phyloP scores from a whole-genome alignment of 2,113 vertebrate species.

The Neogobius melanostomus region DNA sequence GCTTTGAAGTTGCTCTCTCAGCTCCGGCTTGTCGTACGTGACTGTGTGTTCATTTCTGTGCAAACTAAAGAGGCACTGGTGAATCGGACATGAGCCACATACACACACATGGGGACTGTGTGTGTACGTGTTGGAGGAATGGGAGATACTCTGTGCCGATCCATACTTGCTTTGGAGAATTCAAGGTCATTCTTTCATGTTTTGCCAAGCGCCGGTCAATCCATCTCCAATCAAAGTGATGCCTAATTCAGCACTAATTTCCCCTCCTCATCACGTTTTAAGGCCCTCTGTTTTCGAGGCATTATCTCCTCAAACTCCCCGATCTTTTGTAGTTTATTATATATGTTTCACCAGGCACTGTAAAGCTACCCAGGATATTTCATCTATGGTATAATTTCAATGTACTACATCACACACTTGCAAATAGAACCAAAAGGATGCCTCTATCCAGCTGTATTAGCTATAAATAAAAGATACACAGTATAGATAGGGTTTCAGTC shows the following conservation, averaged over 20 bases:
- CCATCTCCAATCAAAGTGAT: slow-evolving; percentile 75
- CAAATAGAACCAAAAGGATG: background rate
- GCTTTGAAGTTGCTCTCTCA: slow-evolving; percentile 80
- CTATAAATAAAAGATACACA: no score
- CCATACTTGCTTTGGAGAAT: slow-evolving; percentile 70
- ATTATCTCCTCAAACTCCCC: slow-evolving; percentile 41
- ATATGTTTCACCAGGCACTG: slow-evolving; percentile 43
- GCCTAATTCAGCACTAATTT: slow-evolving; percentile 77
- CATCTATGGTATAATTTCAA: background rate
- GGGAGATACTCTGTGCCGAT: slow-evolving; percentile 60
- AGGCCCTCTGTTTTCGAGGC: slow-evolving; percentile 42
- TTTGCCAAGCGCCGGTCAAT: slow-evolving; percentile 76
- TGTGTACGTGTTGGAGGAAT: slow-evolving; percentile 25
- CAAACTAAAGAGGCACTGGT: slow-evolving; percentile 42
- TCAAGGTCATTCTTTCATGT: slow-evolving; percentile 80
- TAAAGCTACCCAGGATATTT: background rate
- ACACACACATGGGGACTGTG: slow-evolving; percentile 11
- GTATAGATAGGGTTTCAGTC: no score
- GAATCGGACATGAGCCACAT: slow-evolving; percentile 39
- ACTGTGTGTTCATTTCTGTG: slow-evolving; percentile 62
- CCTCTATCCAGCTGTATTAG: background rate
- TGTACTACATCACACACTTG: background rate
- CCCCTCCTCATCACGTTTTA: slow-evolving; percentile 55
- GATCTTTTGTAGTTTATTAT: slow-evolving; percentile 50
- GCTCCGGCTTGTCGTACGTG: slow-evolving; percentile 74